A percentile compares a stretch with the other conserved stretches of the same genome.
phyloP scores from a whole-genome alignment of 2,888 invertebrate genomes.

The Meteorus cinctellus region DNA sequence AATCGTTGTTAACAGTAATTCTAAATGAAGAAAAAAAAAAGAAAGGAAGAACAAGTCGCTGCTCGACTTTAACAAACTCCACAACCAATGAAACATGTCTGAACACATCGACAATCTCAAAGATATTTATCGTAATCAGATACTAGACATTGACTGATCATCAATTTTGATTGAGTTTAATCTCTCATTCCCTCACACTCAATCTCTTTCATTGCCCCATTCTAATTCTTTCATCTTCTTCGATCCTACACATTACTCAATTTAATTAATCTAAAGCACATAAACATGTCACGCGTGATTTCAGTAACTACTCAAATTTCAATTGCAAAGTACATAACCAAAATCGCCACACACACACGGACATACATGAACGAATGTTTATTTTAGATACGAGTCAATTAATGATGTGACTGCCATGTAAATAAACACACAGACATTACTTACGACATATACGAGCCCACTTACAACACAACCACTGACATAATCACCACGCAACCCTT shows the following conservation, averaged over 20 bases:
- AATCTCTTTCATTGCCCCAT: background rate
- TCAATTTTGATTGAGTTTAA: conserved; percentile 13
- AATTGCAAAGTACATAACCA: conserved; percentile 12
- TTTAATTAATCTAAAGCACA: conserved; percentile 13
- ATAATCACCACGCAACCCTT: background rate
- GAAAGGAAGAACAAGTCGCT: background rate
- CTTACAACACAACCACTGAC: conserved; percentile 12
- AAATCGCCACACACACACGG: background rate
- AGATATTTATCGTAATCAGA: conserved; percentile 20
- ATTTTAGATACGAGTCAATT: background rate
- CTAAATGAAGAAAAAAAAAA: background rate
- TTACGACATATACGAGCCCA: background rate
- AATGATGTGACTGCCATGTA: background rate
- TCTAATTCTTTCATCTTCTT: background rate
- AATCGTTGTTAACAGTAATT: conserved; percentile 1
- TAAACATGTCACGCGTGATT: conserved; percentile 30
- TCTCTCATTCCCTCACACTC: background rate
- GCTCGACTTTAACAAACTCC: conserved; percentile 4
- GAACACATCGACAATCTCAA: background rate
- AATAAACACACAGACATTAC: too few species aligned
- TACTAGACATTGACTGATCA: conserved; percentile 35
- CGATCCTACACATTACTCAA: conserved; percentile 3
- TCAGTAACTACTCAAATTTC: background rate
- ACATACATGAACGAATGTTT: background rate
- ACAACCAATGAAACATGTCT: conserved; percentile 3